These are phyloP conservation scores for Aspidoscelis tigris DNA, from an alignment of 2,113 vertebrate genomes.

Conservation along the genomic window DNA sequence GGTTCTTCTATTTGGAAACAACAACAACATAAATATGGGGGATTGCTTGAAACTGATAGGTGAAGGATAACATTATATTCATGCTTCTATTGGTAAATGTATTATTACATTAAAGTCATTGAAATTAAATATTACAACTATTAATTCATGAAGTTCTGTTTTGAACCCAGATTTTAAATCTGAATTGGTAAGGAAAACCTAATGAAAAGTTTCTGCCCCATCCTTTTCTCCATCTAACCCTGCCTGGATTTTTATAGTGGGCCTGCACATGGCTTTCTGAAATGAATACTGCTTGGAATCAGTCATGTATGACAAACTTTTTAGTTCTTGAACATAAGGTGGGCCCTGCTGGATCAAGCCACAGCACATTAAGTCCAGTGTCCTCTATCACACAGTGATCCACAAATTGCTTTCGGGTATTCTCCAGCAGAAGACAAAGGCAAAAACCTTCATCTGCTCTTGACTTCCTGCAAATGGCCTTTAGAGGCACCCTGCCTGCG, in stretches of 20 bases:
- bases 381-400: not conserved
- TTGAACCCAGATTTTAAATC: not conserved
- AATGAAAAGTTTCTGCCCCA: not conserved
- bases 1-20: conserved; percentile 52
- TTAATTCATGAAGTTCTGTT: not conserved
- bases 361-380: not conserved
- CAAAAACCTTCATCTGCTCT: too few species aligned
- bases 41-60: too few species aligned
- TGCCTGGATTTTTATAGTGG: not conserved
- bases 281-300: not conserved
- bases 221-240: not conserved
- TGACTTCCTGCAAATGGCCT: too few species aligned
- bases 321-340: not conserved
- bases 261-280: not conserved
- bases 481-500: too few species aligned
- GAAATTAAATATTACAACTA: accelerated
- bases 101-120: not conserved
- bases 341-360: not conserved
- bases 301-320: not conserved
- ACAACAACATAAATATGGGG: too few species aligned
- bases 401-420: too few species aligned
- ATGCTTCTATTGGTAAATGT: too few species aligned
- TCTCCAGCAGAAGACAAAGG: too few species aligned
- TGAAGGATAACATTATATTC: too few species aligned
- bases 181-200: not conserved